These are phyloP conservation scores for Riparia riparia DNA, from an alignment of 2,113 vertebrate species.

Conservation along the genomic window DNA sequence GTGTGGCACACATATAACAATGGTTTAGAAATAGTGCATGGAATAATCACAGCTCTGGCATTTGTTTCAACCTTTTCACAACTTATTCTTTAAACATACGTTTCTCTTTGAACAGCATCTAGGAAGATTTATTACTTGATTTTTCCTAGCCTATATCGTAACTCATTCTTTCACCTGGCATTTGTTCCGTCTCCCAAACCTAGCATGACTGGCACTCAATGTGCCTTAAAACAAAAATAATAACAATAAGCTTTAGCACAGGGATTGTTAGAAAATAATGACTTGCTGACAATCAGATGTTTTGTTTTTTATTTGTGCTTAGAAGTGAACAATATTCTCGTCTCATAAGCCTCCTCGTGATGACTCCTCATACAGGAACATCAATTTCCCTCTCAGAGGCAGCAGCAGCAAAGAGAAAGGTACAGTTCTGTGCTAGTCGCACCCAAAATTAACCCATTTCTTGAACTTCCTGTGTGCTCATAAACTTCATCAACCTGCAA, in stretches of 20 bases:
- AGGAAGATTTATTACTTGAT: conserved; percentile 31
- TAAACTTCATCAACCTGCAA: not conserved
- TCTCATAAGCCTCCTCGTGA: not conserved
- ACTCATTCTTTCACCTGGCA: conserved; percentile 5
- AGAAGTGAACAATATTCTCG: not conserved
- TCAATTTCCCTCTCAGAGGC: not conserved
- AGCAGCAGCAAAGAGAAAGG: not conserved
- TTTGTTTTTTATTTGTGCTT: not conserved
- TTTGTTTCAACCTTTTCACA: conserved; percentile 55
- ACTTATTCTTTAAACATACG: conserved; percentile 43
- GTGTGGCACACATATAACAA: not conserved
- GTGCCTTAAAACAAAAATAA: not conserved
- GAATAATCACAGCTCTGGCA: not conserved
- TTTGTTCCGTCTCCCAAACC: conserved; percentile 8
- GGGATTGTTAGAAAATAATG: not conserved
- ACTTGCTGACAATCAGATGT: not conserved
- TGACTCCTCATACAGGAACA: not conserved
- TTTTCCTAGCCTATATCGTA: conserved; percentile 18
- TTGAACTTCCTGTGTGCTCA: not conserved
- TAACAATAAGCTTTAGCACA: not conserved
- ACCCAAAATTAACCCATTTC: not conserved
- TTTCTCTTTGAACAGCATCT: not conserved
- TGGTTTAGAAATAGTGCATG: conserved; percentile 28
- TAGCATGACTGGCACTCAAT: not conserved
- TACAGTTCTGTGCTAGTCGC: not conserved